These are phyloP conservation scores for Cryptophagus acutangulus DNA, from an alignment of 2,888 invertebrate genomes.

Conservation along the genomic window DNA sequence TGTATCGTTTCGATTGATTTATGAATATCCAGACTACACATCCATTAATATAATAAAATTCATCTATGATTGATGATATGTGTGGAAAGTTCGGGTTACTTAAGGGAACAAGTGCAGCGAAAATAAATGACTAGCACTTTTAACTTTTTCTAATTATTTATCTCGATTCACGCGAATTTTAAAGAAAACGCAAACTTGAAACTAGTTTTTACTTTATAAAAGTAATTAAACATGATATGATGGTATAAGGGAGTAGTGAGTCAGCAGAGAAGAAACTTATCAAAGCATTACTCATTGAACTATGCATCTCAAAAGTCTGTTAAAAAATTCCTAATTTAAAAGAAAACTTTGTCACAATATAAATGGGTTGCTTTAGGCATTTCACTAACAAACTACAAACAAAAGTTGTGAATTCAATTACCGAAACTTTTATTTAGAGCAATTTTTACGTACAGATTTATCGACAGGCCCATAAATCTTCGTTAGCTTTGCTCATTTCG, in stretches of 20 bases:
- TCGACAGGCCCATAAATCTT: slow-evolving; percentile 35
- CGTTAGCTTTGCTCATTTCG: no score
- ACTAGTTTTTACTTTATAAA: no score
- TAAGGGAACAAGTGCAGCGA: slow-evolving; percentile 3
- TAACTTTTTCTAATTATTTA: no score
- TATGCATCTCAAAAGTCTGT: no score
- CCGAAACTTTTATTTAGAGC: slow-evolving; percentile 35
- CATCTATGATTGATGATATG: slow-evolving; percentile 10
- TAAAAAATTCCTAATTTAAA: slow-evolving; percentile 18
- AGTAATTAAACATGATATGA: no score
- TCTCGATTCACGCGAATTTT: no score
- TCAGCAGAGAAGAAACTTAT: no score
- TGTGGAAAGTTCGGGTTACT: slow-evolving; percentile 7
- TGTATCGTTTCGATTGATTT: slow-evolving; percentile 12
- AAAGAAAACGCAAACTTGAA: no score
- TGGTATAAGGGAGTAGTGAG: no score
- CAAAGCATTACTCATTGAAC: no score
- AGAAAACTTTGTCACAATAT: slow-evolving; percentile 27
- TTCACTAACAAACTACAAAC: slow-evolving; percentile 33
- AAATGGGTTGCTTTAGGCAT: slow-evolving; percentile 28
- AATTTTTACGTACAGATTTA: slow-evolving; percentile 36
- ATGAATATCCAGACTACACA: slow-evolving; percentile 10
- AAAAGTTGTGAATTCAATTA: slow-evolving; percentile 37
- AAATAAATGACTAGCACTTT: slow-evolving; percentile 14
- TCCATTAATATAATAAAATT: slow-evolving; percentile 14